Base-by-base conservation (phyloP, 2,797 vertebrate genomes). In the Tokudaia tokunoshimensis region DNA sequence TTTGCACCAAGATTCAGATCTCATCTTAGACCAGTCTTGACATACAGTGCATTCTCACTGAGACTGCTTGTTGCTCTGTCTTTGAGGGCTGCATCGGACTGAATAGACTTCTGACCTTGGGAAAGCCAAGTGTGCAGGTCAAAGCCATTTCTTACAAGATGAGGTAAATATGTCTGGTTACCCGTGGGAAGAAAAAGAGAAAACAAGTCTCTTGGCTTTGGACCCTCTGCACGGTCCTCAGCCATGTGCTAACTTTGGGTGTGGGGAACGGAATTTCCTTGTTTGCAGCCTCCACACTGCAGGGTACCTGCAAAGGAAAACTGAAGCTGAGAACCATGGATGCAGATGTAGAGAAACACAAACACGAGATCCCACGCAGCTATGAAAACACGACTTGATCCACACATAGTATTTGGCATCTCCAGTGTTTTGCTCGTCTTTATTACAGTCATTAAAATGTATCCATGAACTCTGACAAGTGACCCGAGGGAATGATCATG, bases 381-480 rank as follows among this genome's bases (percentile, higher is more conserved):
- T 98, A 94, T 96, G 95, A 97, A 98, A 97, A 96, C 86, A 97
- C 11, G 61, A 65, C 94, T 44, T 22, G 55, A 84, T 96, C 94
- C 93, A 79, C 63, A 93, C 50, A 81, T 85, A 92, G 97, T 84
- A 82, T 44, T 89, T 88, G 96, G 95, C 97, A 97, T 97, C 57
- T 76, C 59, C 59, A 80, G 94, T 75, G 70, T 95, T 95, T 89
- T 95, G 92, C 91, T 95, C 90, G 84, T 84, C 96, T 98, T 98
- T 97, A 97, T 94, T 94, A 86, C 19, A 90, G 95, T 97, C 97
- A 88, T 97, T 98, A 98, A 98, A 96, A 97, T 93, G 61, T 91
- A 85, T 88, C 95, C 72, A 24, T 88, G 96, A 97, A 96, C 97
- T 95, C 92, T 94, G 97, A 97, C 95, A 97, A 97, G 97, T 6